phyloP scores from a whole-genome alignment of 1,140 invertebrate species.

The Arion vulgaris region DNA sequence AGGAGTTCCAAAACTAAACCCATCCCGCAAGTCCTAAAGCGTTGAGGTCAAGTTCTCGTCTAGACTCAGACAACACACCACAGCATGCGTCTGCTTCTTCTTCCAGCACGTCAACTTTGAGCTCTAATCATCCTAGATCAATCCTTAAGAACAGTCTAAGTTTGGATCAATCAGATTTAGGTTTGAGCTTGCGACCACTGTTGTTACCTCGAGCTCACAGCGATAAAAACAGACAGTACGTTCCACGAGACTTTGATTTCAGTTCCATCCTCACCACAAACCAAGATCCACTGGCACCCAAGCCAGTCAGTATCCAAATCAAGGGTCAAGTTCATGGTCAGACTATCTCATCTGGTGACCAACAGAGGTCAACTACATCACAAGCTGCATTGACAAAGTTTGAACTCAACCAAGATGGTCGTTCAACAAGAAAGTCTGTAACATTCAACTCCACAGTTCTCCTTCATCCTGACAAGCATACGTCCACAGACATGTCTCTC shows the following conservation, averaged over 20 bases:
- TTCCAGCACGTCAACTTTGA: neutral
- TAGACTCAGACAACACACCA: neutral
- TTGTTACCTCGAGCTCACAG: neutral
- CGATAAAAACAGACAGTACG: neutral
- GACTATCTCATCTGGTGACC: neutral
- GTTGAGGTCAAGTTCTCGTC: neutral
- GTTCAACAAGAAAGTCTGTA: neutral
- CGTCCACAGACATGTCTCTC: neutral
- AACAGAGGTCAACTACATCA: neutral
- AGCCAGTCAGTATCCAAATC: neutral
- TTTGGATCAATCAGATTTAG: neutral
- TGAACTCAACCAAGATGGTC: neutral
- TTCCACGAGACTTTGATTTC: neutral
- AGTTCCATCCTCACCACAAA: neutral
- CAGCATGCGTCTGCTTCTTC: neutral
- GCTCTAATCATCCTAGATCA: neutral
- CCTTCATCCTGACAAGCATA: neutral
- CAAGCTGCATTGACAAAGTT: neutral
- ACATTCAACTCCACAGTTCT: neutral
- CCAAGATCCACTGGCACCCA: neutral
- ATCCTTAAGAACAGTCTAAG: neutral
- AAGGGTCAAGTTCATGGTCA: neutral
- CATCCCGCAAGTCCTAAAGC: neutral
- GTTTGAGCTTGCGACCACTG: neutral
- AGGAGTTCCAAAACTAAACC: neutral